phyloP scores from a whole-genome alignment of 2,888 invertebrate species.

The Zeuzera pyrina region DNA sequence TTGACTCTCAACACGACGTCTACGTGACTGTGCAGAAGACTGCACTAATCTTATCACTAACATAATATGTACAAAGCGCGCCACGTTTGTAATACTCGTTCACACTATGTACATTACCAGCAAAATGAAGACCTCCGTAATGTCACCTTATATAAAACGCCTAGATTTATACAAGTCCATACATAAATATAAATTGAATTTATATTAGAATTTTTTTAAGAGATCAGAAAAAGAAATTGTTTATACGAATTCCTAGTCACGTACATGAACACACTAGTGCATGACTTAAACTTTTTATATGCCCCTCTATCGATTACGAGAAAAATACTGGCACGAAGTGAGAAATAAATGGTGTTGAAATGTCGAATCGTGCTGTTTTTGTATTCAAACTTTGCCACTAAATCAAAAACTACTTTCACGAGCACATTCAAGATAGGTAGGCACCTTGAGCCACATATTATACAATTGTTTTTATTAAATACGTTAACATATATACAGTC shows the following conservation, averaged over 20 bases:
- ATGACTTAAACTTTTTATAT: slow-evolving; percentile 35
- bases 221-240: slow-evolving; percentile 23
- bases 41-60: slow-evolving; percentile 48
- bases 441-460: no score
- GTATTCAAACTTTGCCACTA: slow-evolving; percentile 43
- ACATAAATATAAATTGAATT: no score
- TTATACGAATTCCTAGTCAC: slow-evolving; percentile 33
- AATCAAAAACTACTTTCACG: slow-evolving; percentile 44
- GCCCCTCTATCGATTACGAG: slow-evolving; percentile 32
- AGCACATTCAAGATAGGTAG: no score
- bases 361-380: slow-evolving; percentile 38
- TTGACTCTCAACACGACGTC: slow-evolving; percentile 47
- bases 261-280: slow-evolving; percentile 37
- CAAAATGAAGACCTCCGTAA: no score
- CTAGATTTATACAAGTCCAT: no score
- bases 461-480: no score
- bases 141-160: no score
- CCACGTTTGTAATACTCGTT: no score
- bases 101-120: no score
- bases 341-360: slow-evolving; percentile 45
- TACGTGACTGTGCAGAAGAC: slow-evolving; percentile 65
- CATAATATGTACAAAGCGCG: no score
- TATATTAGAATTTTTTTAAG: slow-evolving; percentile 12
- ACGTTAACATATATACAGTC: no score
- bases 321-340: slow-evolving; percentile 33